Percentiles rank a stretch among this genome's conserved stretches.
Conservation (phyloP, 2,888 invertebrate species). For the Phytoseiulus persimilis region DNA sequence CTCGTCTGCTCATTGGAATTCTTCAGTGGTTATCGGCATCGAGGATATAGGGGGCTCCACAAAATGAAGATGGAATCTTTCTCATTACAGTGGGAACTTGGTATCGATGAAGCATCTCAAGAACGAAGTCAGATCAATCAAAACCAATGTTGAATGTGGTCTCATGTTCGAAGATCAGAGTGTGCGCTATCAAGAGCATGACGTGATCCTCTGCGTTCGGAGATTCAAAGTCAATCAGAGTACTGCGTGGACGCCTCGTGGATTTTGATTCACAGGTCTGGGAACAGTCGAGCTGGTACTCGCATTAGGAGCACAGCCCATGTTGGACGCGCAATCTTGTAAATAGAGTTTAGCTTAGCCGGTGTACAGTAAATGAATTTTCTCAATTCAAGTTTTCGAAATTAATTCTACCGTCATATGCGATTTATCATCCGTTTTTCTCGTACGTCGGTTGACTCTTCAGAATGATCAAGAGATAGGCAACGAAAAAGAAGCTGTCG, state of each 20-base stretch:
- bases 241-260: slow-evolving; percentile 69
- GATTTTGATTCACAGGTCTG: slow-evolving; percentile 40
- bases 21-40: slow-evolving; percentile 56
- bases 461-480: too few relatives aligned
- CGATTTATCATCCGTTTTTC: too few relatives aligned
- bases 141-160: slow-evolving; percentile 80
- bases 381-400: too few relatives aligned
- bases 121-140: slow-evolving; percentile 71
- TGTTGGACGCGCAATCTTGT: not conserved
- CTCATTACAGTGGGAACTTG: too few relatives aligned
- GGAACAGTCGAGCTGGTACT: not conserved
- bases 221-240: slow-evolving; percentile 59
- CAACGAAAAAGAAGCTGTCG: too few relatives aligned
- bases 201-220: slow-evolving; percentile 68
- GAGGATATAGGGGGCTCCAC: too few relatives aligned
- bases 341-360: not conserved
- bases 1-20: not conserved
- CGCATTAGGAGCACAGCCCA: not conserved
- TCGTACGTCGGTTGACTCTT: too few relatives aligned
- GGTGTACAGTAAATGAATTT: not conserved
- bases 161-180: slow-evolving; percentile 58
- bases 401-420: too few relatives aligned
- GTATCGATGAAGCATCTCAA: slow-evolving; percentile 80
- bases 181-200: slow-evolving; percentile 64
- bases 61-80: too few relatives aligned